Conservation (phyloP, 2,113 vertebrate genomes). For the Oreotrochilus melanogaster region DNA sequence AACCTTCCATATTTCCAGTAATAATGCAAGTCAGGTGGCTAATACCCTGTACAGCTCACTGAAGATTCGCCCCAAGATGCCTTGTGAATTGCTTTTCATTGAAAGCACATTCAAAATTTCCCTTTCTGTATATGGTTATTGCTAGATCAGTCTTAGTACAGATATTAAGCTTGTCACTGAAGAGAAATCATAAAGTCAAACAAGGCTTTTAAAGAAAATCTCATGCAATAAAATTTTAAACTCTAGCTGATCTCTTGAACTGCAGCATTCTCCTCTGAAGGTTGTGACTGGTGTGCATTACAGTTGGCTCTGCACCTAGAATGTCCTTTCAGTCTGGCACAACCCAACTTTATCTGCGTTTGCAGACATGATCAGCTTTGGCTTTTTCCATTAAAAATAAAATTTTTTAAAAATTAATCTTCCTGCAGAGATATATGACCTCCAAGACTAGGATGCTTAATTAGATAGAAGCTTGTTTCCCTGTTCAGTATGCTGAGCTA, state of each 20-base stretch:
- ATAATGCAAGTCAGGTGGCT: conserved; percentile 41
- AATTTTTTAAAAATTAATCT: neutral
- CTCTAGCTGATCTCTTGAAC: conserved; percentile 21
- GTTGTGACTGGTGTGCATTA: neutral
- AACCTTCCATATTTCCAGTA: neutral
- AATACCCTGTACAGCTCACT: conserved; percentile 17
- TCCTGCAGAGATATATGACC: neutral
- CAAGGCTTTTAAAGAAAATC: conserved; percentile 36
- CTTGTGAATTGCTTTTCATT: conserved; percentile 53
- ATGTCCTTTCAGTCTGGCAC: neutral
- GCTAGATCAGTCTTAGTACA: neutral
- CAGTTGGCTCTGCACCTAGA: neutral
- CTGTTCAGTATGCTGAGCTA: neutral
- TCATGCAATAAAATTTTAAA: conserved; percentile 47
- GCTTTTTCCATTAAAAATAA: neutral
- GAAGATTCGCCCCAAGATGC: conserved; percentile 33
- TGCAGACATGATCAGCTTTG: neutral
- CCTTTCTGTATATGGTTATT: conserved; percentile 36
- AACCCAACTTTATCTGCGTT: neutral
- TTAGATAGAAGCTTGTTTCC: neutral
- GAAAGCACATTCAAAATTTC: conserved; percentile 44
- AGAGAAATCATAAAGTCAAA: conserved; percentile 21
- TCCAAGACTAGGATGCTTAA: neutral
- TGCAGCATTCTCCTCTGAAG: neutral
- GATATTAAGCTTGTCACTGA: conserved; percentile 22